Conservation (phyloP, 2,888 invertebrate species). For the Gandaritis pyraliata region DNA sequence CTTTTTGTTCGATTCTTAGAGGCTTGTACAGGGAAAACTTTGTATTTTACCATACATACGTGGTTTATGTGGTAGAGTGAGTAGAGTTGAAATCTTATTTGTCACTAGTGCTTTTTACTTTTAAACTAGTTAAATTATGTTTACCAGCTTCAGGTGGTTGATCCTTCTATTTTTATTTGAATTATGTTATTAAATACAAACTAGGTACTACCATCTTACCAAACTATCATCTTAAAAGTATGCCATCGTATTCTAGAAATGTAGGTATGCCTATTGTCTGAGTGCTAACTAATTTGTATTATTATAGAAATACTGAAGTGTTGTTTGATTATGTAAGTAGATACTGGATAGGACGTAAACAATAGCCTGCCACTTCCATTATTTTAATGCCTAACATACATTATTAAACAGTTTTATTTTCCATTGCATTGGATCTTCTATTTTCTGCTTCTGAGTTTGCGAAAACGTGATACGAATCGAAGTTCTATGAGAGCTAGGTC, state of each 20-base stretch:
- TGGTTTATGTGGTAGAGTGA: not conserved
- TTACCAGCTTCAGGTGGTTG: no score
- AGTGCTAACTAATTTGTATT: not conserved
- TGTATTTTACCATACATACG: not conserved
- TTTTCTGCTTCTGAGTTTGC: conserved; percentile 15
- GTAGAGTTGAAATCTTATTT: not conserved
- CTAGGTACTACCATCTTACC: no score
- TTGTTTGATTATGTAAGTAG: conserved; percentile 38
- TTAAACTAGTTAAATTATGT: no score
- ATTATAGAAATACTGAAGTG: conserved; percentile 13
- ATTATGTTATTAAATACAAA: no score
- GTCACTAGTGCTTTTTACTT: no score
- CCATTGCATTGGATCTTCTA: conserved; percentile 48
- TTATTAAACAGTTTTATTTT: conserved; percentile 69
- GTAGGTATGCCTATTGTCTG: not conserved
- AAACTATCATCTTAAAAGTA: no score
- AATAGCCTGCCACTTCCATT: conserved; percentile 42
- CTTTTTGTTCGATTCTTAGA: conserved; percentile 9
- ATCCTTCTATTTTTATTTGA: no score
- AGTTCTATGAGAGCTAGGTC: no score
- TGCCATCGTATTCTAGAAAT: no score
- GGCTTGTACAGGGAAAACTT: not conserved
- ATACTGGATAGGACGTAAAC: conserved; percentile 44
- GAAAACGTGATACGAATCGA: conserved; percentile 14
- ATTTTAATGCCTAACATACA: conserved; percentile 52